A percentile compares a stretch with the other conserved stretches of the same genome.
These are phyloP conservation scores for Tanytarsus gracilentus DNA, from an alignment of 2,888 invertebrate genomes.

Conservation along the genomic window DNA sequence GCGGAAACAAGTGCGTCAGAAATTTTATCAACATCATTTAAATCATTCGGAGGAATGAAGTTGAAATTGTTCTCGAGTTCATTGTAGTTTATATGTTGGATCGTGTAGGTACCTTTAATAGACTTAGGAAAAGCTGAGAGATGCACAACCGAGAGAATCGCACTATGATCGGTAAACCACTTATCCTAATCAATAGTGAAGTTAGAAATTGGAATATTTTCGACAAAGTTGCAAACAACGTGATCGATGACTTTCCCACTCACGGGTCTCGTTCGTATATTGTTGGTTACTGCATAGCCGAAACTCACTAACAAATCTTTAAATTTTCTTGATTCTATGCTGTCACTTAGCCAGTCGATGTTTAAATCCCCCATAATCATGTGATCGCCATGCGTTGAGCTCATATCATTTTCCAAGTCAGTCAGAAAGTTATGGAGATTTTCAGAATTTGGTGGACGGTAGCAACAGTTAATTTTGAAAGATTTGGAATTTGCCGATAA, in stretches of 20 bases:
- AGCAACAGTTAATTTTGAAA: not conserved
- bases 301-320: not conserved
- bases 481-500: not conserved
- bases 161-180: not conserved
- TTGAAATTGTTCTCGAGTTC: not conserved
- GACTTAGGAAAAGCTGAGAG: no score
- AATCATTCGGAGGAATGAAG: no score
- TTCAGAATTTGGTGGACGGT: not conserved
- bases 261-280: not conserved
- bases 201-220: not conserved
- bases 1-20: not conserved
- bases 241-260: not conserved
- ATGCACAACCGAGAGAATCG: not conserved
- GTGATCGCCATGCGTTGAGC: not conserved
- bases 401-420: not conserved
- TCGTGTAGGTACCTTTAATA: not conserved
- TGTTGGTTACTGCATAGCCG: not conserved
- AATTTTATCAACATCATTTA: not conserved
- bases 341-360: not conserved
- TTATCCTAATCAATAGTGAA: not conserved
- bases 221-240: not conserved
- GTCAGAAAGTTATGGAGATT: not conserved
- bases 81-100: not conserved
- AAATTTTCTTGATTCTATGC: not conserved
- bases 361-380: not conserved